Percentiles rank a stretch among this genome's conserved stretches.
phyloP scores from a whole-genome alignment of 2,888 invertebrate species.

The Drosophila colorata region DNA sequence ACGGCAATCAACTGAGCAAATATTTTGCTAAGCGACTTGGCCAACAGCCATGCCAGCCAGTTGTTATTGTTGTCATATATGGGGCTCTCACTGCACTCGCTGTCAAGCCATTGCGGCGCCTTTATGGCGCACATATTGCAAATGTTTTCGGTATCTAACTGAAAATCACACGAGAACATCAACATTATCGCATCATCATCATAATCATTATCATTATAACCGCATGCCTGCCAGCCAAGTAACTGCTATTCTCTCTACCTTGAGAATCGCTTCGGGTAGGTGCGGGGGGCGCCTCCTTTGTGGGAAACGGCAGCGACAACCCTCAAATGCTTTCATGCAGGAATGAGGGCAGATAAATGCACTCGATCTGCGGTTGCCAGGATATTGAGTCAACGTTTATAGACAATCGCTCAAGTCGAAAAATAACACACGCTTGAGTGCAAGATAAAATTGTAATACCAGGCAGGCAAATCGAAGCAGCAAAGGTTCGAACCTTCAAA shows the following conservation, averaged over 20 bases:
- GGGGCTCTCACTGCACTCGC: background rate
- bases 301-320: background rate
- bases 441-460: background rate
- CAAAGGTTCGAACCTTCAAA: too few relatives aligned
- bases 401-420: background rate
- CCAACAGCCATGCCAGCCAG: conserved; percentile 1
- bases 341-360: background rate
- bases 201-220: conserved; percentile 23
- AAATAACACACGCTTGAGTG: background rate
- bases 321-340: background rate
- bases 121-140: conserved; percentile 3
- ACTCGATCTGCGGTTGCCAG: background rate
- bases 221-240: conserved; percentile 11
- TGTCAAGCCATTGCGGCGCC: conserved; percentile 43
- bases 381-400: background rate
- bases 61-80: conserved; percentile 1
- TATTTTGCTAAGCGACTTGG: conserved; percentile 42
- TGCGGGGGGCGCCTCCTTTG: background rate
- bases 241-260: background rate
- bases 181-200: conserved; percentile 52
- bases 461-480: too few relatives aligned
- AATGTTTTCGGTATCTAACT: conserved; percentile 18
- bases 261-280: background rate
- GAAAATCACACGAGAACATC: conserved; percentile 36
- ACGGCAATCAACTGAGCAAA: conserved; percentile 64